These are phyloP conservation scores for Cheilosia pagana DNA, from an alignment of 2,888 invertebrate genomes.

Conservation along the genomic window DNA sequence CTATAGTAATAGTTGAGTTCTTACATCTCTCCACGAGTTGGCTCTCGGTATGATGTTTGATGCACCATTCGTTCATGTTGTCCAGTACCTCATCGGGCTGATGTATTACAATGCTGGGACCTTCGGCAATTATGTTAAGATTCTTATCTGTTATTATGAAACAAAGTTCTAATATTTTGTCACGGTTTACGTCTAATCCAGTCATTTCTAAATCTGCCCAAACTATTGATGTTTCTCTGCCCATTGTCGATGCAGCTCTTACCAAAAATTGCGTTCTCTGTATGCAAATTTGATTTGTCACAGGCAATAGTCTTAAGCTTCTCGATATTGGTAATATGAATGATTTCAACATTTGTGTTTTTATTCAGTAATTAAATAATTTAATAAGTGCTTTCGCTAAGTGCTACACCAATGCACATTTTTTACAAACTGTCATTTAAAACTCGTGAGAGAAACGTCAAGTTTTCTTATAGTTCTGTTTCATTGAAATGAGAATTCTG, in stretches of 20 bases:
- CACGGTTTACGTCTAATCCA: constrained; percentile 90
- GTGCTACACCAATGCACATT: too few species aligned
- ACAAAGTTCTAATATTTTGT: constrained; percentile 94
- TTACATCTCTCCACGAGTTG: constrained; percentile 91
- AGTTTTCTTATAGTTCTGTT: too few species aligned
- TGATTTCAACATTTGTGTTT: too few species aligned
- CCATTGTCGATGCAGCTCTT: constrained; percentile 31
- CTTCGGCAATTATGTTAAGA: constrained; percentile 89
- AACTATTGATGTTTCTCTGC: constrained; percentile 84
- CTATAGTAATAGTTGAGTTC: constrained; percentile 87
- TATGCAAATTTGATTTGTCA: too few species aligned
- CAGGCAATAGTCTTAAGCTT: too few species aligned
- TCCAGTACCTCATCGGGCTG: constrained; percentile 89
- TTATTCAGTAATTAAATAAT: too few species aligned
- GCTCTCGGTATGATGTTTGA: constrained; percentile 91
- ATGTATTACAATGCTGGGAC: constrained; percentile 90
- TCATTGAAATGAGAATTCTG: too few species aligned
- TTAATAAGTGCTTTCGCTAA: too few species aligned
- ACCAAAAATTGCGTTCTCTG: too few species aligned
- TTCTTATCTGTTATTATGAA: constrained; percentile 93
- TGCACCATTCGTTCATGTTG: constrained; percentile 94
- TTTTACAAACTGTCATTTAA: too few species aligned
- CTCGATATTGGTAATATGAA: too few species aligned
- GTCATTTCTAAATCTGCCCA: constrained; percentile 96
- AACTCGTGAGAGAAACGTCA: too few species aligned